A percentile compares a stretch with the other conserved stretches of the same genome.
phyloP scores from a whole-genome alignment of 92 coral and sea anemone species.

The Epizoanthus fatuus region DNA sequence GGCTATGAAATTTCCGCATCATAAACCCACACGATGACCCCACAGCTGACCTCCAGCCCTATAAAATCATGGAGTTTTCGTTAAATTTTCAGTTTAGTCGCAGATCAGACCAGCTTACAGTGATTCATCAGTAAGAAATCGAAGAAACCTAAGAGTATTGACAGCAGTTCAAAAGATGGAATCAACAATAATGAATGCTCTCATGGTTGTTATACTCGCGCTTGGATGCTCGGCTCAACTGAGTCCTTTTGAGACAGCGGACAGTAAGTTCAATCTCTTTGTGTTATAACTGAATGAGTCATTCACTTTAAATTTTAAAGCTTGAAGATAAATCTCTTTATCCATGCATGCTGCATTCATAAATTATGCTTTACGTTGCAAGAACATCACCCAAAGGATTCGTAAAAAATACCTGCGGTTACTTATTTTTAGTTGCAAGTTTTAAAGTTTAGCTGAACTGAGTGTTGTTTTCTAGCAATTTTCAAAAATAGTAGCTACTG shows the following conservation, averaged over 20 bases:
- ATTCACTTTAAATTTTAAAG: too few species aligned
- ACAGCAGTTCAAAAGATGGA: background rate
- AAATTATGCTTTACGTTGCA: too few species aligned
- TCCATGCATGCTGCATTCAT: too few species aligned
- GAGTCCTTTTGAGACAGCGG: constrained; percentile 4
- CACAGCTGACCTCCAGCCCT: background rate
- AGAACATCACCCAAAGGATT: too few species aligned
- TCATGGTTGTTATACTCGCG: background rate
- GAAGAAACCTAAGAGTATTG: background rate
- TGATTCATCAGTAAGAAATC: background rate
- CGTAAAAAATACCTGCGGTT: too few species aligned
- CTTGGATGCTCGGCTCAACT: constrained; percentile 12
- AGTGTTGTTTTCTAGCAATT: too few species aligned
- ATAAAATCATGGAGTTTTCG: background rate
- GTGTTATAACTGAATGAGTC: too few species aligned
- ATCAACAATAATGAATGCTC: background rate
- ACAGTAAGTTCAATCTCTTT: background rate
- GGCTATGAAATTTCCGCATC: constrained; percentile 3
- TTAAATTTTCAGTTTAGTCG: background rate
- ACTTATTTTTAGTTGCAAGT: too few species aligned
- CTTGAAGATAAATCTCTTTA: too few species aligned
- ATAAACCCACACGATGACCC: constrained; percentile 5
- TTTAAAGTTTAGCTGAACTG: too few species aligned
- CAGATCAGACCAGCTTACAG: background rate
- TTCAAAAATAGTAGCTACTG: too few species aligned